These are phyloP conservation scores for Drosophila carrolli DNA, from an alignment of 1,140 invertebrate genomes.

Conservation along the genomic window DNA sequence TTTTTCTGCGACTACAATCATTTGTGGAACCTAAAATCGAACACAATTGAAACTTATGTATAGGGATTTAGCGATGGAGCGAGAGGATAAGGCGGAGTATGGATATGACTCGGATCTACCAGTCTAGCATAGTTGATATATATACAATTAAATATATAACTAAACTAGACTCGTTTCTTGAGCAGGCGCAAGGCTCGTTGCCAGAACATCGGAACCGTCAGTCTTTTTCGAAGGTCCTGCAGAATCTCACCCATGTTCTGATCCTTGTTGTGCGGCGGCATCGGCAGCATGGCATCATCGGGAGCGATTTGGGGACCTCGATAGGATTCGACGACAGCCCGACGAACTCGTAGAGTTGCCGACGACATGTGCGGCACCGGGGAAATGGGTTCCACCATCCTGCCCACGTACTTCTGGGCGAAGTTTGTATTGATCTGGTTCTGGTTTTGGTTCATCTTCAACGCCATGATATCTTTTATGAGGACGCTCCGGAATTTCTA, in stretches of 20 bases:
- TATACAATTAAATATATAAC: not conserved
- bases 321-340: slow-evolving; percentile 34
- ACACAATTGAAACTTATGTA: not conserved
- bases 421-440: not conserved
- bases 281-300: slow-evolving; percentile 48
- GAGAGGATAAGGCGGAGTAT: too few species aligned
- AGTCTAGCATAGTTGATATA: not conserved
- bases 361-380: slow-evolving; percentile 9
- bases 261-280: slow-evolving; percentile 40
- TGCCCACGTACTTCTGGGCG: not conserved
- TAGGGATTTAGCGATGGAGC: not conserved
- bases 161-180: not conserved
- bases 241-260: not conserved
- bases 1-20: not conserved
- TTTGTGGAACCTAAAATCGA: not conserved
- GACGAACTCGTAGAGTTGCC: slow-evolving; percentile 4
- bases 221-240: not conserved
- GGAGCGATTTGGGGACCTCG: slow-evolving; percentile 6
- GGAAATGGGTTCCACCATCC: slow-evolving; percentile 1
- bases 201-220: not conserved
- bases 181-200: not conserved
- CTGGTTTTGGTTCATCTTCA: slow-evolving; percentile 2
- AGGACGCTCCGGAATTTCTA: not conserved
- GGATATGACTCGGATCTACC: not conserved
- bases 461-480: not conserved